Evolutionary conservation across 2,797 vertebrate genomes (phyloP), one percentile per base, ranked within the genome.

Genomic region (Spondyliosoma cantharus): DNA sequence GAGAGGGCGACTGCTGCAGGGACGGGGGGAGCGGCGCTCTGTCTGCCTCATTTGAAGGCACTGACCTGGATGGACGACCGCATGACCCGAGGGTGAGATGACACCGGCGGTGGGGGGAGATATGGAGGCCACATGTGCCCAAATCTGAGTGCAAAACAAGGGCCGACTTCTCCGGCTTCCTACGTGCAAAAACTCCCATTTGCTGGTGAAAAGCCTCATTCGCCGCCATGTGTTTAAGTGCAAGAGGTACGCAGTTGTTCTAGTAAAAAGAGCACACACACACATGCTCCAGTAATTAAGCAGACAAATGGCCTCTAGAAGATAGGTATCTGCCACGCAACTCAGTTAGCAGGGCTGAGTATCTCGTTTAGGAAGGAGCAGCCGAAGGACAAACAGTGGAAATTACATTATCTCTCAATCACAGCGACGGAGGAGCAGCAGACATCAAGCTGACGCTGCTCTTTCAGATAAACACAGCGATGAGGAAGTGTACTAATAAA

Each of bases 351-450:
- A 3, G 74, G 65, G 86, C 87, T 86, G 78, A 90, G 86, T 71
- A 71, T 82, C 70, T 89, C 87, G 86, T 92, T 92, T 81, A 87
- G 82, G 64, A 86, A 71, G 80, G 63, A 89, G 82, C 91, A 83
- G 90, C 87, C 89, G 70, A 53, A 74, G 90, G 90, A 91, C 84
- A 90, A 74, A 83, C 81, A 82, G 84, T 73, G 85, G 77, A 90
- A 92, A 92, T 91, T 85, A 77, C 85, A 92, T 93, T 90, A 92
- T 90, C 86, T 82, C 84, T 89, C 87, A 66, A 88, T 90, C 90
- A 85, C 68, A 73, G 81, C 75, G 81, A 76, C 74, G 6, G 71
- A 11, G 48, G 66, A 86, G 71, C 73, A 83, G 75, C 86, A 85
- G 78, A 75, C 78, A 57, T 73, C 71, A 75, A 72, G 80, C 86